Conservation (phyloP, 2,797 vertebrate species). For the Coregonus ussuriensis region DNA sequence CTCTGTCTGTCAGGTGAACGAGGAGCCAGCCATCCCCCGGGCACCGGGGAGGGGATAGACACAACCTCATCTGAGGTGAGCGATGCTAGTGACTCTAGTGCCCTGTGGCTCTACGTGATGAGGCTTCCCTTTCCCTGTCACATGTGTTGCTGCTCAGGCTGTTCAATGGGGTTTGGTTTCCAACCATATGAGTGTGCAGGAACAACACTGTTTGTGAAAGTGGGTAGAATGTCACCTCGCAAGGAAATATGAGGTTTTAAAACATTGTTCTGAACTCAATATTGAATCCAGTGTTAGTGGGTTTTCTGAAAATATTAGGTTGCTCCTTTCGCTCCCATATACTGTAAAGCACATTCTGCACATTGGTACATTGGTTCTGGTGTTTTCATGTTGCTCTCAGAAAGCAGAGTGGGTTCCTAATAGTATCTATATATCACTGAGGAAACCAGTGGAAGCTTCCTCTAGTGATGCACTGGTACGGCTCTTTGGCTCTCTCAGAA, state of each 20-base stretch:
- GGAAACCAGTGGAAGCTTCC: not conserved
- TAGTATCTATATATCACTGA: not conserved
- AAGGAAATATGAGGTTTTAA: conserved; percentile 23
- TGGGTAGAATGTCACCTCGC: conserved; percentile 42
- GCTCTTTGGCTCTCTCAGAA: conserved; percentile 24
- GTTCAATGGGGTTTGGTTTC: conserved; percentile 56
- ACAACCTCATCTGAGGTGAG: not conserved
- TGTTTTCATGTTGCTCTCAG: conserved; percentile 10
- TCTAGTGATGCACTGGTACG: conserved; percentile 3
- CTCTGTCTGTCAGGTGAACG: not conserved
- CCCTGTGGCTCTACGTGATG: conserved; percentile 53
- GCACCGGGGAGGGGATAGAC: not conserved
- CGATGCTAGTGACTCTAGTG: conserved; percentile 17
- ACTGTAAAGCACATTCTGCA: not conserved
- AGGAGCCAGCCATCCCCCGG: not conserved
- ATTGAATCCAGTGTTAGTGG: too few relatives aligned
- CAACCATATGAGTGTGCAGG: conserved; percentile 47
- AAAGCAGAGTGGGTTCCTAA: conserved; percentile 1
- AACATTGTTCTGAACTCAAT: not conserved
- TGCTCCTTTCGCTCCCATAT: not conserved
- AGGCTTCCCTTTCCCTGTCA: conserved; percentile 53
- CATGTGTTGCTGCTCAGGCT: conserved; percentile 8
- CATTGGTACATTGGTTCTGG: not conserved
- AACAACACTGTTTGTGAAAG: conserved; percentile 52
- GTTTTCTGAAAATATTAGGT: not conserved